These are phyloP conservation scores for Ispidina lecontei DNA, from an alignment of 2,797 vertebrate species.

Conservation along the genomic window DNA sequence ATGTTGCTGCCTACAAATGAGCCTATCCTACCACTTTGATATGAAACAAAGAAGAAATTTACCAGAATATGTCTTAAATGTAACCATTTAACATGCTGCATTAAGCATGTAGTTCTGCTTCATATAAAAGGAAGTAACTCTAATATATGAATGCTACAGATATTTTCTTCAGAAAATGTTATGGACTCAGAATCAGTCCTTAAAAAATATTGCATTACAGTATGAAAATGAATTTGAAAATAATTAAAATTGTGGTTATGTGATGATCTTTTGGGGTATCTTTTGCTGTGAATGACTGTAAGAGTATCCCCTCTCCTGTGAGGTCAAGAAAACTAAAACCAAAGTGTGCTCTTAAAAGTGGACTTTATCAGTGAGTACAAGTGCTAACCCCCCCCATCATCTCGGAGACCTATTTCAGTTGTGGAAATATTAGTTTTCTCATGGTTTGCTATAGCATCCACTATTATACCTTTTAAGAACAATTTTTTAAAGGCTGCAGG, in stretches of 20 bases:
- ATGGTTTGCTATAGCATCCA: neutral
- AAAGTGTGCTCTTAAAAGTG: neutral
- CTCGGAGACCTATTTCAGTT: neutral
- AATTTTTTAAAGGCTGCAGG: neutral
- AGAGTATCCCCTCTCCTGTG: neutral
- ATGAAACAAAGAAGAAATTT: neutral
- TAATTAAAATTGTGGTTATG: accelerated
- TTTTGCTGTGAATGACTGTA: neutral
- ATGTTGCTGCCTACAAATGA: neutral
- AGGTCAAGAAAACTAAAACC: neutral
- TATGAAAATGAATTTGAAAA: neutral
- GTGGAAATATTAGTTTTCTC: neutral
- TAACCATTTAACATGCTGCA: neutral
- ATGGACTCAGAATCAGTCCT: neutral
- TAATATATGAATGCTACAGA: neutral
- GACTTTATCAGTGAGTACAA: neutral
- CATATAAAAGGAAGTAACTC: neutral
- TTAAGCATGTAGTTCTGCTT: neutral
- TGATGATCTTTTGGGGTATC: neutral
- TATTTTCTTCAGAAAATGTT: neutral
- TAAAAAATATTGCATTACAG: neutral
- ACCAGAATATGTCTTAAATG: neutral
- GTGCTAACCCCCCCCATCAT: neutral
- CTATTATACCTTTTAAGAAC: neutral
- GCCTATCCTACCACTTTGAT: neutral